Base-by-base conservation (phyloP, 2,888 invertebrate genomes). In the Cryptocephalus primarius region DNA sequence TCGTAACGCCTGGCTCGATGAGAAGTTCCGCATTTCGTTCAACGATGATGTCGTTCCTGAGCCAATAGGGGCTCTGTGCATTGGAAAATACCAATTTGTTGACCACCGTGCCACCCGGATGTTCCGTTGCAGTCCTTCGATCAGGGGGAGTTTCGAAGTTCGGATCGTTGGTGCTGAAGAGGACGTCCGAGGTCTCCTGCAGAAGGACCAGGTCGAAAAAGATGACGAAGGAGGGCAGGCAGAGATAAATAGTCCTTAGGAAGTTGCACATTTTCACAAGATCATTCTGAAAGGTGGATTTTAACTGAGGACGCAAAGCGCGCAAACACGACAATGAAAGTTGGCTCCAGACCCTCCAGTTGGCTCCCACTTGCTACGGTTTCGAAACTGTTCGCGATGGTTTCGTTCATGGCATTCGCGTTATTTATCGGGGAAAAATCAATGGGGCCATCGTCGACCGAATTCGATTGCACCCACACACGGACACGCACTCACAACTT, bases 1-100 rank as follows among this genome's bases (percentile, higher is more conserved):
- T 73, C 61, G 84, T 85, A 0, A 93, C 92, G 31, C 96, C 97
- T 10, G 94, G 82, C 66, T 93, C 91, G 48, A 97, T 81, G 45
- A 85, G 76, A 60, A 97, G 73, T 61, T 86, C 85, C 0, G 85
- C 90, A 51, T 83, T 82, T 54, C 78, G 75, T 59, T 87, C 85
- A 44, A 95, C 77, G 58, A 86, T 75, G 48, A 93, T 74, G 71
- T 92, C 89, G 63, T 87, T 85, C 51, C 85, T 75, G 22, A 88
- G 73, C 59, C 85, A 71, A 64, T 85, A 91, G 22, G 90, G 90
- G 62, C 86, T 87, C 58, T 75, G 75, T 39, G 64, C 65, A 57
- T 73, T 76, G 45, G 74, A 73, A 51, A 77, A 63, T 45, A 76
- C 63, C 36, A 77, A 72, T 48, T 74, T 74, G 22, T 77, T 75